Evolutionary conservation across 2,797 vertebrate species (phyloP).

Genomic region (Myotis daubentonii): DNA sequence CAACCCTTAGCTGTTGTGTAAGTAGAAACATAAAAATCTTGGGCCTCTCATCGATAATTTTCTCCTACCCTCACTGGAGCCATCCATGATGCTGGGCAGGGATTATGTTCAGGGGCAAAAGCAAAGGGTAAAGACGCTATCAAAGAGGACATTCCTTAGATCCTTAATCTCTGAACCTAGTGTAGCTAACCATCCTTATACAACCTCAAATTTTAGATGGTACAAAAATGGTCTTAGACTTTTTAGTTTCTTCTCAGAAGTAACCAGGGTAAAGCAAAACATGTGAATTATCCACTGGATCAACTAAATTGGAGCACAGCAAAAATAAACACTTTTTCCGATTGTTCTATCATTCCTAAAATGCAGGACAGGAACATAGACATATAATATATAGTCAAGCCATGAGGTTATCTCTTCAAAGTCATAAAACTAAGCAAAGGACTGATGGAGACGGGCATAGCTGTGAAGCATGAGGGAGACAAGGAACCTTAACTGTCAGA

Average conservation of each 20-base stretch:
- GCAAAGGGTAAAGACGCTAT: neutral
- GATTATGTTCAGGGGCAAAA: neutral
- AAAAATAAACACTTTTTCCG: constrained; percentile 1
- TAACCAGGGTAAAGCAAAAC: neutral
- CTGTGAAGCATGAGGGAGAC: neutral
- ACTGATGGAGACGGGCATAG: neutral
- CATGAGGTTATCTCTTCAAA: neutral
- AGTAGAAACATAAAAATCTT: neutral
- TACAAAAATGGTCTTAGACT: neutral
- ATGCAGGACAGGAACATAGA: neutral
- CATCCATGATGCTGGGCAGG: neutral
- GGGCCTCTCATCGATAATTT: neutral
- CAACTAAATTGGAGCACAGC: neutral
- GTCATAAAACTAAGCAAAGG: neutral
- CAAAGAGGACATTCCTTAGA: neutral
- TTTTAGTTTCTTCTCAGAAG: neutral
- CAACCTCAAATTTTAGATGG: neutral
- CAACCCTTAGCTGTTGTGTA: neutral
- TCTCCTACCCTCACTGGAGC: neutral
- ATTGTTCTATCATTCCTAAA: neutral
- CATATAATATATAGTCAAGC: neutral
- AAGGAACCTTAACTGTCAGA: neutral
- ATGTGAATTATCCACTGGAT: neutral
- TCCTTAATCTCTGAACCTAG: neutral
- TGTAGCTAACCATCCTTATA: neutral